Percentiles rank a stretch among this genome's conserved stretches.
Evolutionary conservation across 2,797 vertebrate species (phyloP).

Genomic region (Oreortyx pictus): DNA sequence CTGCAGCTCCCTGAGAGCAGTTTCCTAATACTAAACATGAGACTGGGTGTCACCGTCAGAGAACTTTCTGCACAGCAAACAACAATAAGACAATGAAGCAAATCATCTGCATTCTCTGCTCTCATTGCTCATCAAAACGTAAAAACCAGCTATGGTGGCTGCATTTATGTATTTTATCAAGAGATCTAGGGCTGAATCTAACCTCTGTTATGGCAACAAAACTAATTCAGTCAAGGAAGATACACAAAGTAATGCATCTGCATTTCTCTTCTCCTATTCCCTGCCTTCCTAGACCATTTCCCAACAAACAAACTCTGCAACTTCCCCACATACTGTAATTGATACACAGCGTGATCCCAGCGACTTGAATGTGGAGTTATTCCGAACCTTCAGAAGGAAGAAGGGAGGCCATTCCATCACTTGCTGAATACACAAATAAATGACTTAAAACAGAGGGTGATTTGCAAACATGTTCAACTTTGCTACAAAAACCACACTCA

Average conservation of each 20-base stretch:
- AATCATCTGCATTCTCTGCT: background rate
- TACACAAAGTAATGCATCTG: background rate
- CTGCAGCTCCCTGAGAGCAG: background rate
- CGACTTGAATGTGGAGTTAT: background rate
- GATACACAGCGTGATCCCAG: background rate
- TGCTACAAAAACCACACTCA: background rate
- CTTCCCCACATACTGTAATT: background rate
- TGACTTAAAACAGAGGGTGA: background rate
- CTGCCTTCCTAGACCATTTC: background rate
- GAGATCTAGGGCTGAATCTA: background rate
- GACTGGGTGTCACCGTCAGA: background rate
- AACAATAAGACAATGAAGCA: conserved; percentile 23
- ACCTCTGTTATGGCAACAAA: background rate
- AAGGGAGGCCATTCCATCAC: background rate
- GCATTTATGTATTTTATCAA: background rate
- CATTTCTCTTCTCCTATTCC: background rate
- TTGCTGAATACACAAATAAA: background rate
- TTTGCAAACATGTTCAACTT: background rate
- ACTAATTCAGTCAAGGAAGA: background rate
- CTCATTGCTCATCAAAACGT: background rate
- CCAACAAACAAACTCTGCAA: background rate
- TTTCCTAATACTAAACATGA: background rate
- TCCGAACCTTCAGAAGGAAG: background rate
- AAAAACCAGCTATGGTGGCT: background rate
- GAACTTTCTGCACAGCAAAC: background rate